Evolutionary conservation across 2,888 invertebrate genomes (phyloP), one percentile per base, ranked within the genome.

Genomic region (Oscheius sp.): DNA sequence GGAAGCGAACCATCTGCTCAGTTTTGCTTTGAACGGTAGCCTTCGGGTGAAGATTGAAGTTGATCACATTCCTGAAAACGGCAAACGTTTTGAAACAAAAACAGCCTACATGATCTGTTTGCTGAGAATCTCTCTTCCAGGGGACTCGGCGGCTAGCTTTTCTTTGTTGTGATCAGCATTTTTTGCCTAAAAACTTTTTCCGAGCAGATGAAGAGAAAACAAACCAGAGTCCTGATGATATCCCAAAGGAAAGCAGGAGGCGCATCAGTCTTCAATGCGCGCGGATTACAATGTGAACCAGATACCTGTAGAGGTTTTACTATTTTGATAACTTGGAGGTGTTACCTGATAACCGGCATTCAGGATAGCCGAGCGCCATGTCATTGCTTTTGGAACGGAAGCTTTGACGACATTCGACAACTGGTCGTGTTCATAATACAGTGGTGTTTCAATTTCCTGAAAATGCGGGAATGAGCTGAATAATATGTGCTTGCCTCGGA

Each of bases 201-300:
- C 21, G 10, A 73, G 50, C 2, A 11, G 48, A 58, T 4, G n/a
- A 57, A n/a, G 58, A 58, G 1, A 58, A 9, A n/a, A 9, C n/a
- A 7, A 5, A 86, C 88, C 75, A 86, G 96, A 60, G 93, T 92
- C 76, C 95, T 91, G 84, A 97, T 92, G 73, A 97, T 93, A 90
- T 97, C 96, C 98, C 98, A 99, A 29, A 99, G 88, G 10, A 96
- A 92, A 1, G 91, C 90, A 53, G 93, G 90, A 0, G 99, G 96
- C 2, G 98, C 98, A 89, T 94, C 92, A 0, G 98, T 98, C 91
- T 99, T 99, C 33, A 98, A 91, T 0, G 96, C 95, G 81, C 93
- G 93, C 88, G 94, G 94, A 79, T 93, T 92, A 73, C 94, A 94
- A 91, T 99, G 99, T 0, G 97, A 95, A 86, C 93, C 93, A 0